Base-by-base conservation (phyloP, 92 coral and sea anemone species). In the Plumapathes pennacea region DNA sequence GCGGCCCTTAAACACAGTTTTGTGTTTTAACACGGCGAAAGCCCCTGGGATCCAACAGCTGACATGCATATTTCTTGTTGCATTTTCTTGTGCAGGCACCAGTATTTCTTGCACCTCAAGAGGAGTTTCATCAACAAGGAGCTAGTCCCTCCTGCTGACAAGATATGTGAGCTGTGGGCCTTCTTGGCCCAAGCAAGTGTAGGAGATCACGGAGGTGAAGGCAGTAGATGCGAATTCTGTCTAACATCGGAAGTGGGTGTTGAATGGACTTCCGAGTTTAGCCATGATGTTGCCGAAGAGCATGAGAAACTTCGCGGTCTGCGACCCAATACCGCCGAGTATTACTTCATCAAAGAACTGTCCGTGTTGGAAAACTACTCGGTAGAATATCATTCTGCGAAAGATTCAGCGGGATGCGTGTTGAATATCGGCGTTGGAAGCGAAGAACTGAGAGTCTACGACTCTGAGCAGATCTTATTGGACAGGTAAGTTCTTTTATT, bases 391-490 rank as follows among this genome's bases (percentile, higher is more conserved):
- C 96, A 94, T 63, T 46, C 81, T 6, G 99, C 85, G 11, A 84
- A 82, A 49, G 81, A 84, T 50, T 62, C 65, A 19, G 76, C 63
- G 14, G 90, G 89, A 38, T 38, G 50, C 12, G 40, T 79, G 25
- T 50, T 82, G 42, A 67, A 89, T 52, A 81, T 94, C 30, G 99
- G 96, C 32, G 96, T 88, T 19, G 96, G 99, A 57, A 82, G 94
- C 69, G 92, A 88, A 29, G 96, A 86, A 33, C 77, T 94, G 17
- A 68, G 79, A 51, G 77, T 85, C 23, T 94, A 72, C 49, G 96
- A 94, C 32, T 57, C 54, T n/a, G 84, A 77, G 46, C 75, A 74
- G 57, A 84, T 79, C 57, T 80, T 94, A 30, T 50, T 70, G 3
- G 89, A 74, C 40, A 94, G 99, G 99, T 94, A 69, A 45, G 79